Percentiles rank a stretch among this genome's conserved stretches.
Conservation (phyloP, 2,888 invertebrate species). For the Trypoxylon attenuatum region DNA sequence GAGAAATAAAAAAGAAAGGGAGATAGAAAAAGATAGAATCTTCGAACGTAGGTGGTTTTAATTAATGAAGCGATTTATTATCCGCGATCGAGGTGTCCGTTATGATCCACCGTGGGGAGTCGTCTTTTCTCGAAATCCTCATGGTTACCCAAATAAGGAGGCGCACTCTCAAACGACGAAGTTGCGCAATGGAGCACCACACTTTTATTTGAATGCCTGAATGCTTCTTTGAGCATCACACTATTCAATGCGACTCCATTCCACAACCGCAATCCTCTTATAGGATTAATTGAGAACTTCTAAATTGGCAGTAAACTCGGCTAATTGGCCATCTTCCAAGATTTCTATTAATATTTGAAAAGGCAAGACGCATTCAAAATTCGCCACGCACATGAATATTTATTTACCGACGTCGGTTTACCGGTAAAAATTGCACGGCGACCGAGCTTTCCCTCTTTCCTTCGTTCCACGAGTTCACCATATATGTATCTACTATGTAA, state of each 20-base stretch:
- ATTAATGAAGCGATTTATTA: background rate
- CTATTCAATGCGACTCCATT: background rate
- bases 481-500: too few relatives aligned
- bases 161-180: background rate
- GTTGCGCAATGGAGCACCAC: background rate
- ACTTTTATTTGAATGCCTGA: too few relatives aligned
- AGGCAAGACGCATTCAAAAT: background rate
- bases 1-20: background rate
- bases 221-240: background rate
- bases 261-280: background rate
- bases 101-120: background rate
- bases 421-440: slow-evolving; percentile 23
- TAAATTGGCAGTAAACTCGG: too few relatives aligned
- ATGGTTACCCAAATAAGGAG: background rate
- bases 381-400: slow-evolving; percentile 41
- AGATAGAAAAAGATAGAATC: background rate
- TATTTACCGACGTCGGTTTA: slow-evolving; percentile 42
- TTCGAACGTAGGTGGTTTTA: background rate
- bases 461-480: background rate
- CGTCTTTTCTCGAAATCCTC: background rate
- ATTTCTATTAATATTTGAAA: background rate
- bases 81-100: background rate
- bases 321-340: background rate
- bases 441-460: slow-evolving; percentile 31
- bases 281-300: background rate